Percentiles rank a stretch among this genome's conserved stretches.
Evolutionary conservation across 2,113 vertebrate genomes (phyloP).

Genomic region (Xyrauchen texanus): DNA sequence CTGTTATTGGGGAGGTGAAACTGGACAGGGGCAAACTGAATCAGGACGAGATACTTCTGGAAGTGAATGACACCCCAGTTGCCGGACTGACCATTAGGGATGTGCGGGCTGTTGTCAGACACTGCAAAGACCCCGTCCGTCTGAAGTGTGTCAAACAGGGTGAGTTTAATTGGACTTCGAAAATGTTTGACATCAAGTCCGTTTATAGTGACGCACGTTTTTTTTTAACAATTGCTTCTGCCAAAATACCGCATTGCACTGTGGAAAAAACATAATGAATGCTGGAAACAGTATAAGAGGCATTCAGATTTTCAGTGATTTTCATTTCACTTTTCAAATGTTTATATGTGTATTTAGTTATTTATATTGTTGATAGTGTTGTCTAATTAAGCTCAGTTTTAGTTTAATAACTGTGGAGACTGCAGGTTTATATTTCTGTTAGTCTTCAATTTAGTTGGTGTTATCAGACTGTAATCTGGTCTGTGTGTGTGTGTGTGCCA

Average conservation of each 20-base stretch:
- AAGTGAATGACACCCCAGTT: slow-evolving; percentile 97
- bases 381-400: no score
- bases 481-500: slow-evolving; percentile 24
- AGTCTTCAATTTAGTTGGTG: background rate
- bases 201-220: background rate
- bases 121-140: slow-evolving; percentile 93
- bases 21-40: slow-evolving; percentile 82
- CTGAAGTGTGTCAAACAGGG: slow-evolving; percentile 97
- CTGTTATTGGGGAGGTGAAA: slow-evolving; percentile 86
- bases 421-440: slow-evolving; percentile 30
- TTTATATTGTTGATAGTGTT: background rate
- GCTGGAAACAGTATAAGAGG: no score
- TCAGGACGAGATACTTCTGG: slow-evolving; percentile 88
- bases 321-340: background rate
- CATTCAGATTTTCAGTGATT: no score
- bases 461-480: slow-evolving; percentile 15
- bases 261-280: no score
- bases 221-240: no score
- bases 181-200: background rate
- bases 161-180: slow-evolving; percentile 63
- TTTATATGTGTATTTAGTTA: background rate
- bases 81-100: slow-evolving; percentile 93
- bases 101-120: slow-evolving; percentile 91
- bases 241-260: background rate
- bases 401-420: slow-evolving; percentile 15